phyloP scores from a whole-genome alignment of 2,888 invertebrate species.

The Papilio demoleus region DNA sequence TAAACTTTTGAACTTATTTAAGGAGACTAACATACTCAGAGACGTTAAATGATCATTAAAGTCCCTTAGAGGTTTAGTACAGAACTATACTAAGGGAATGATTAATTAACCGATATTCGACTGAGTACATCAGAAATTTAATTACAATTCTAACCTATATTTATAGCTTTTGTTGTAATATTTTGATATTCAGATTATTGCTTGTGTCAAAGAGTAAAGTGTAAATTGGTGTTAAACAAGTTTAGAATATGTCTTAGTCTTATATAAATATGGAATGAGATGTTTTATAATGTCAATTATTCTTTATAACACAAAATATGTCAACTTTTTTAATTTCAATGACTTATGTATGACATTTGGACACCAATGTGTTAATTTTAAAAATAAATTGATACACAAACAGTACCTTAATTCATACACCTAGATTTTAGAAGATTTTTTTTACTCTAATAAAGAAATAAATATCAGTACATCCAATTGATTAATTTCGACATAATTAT shows the following conservation, averaged over 20 bases:
- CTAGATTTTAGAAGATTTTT: not conserved
- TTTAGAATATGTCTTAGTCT: slow-evolving; percentile 5
- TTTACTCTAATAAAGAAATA: slow-evolving; percentile 1
- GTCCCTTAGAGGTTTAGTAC: no score
- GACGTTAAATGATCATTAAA: not conserved
- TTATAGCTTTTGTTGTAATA: not conserved
- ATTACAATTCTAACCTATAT: slow-evolving; percentile 13
- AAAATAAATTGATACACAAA: not conserved
- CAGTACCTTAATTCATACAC: not conserved
- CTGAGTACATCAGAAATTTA: not conserved
- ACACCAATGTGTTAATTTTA: not conserved
- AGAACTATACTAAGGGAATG: not conserved
- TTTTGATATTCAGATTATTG: not conserved
- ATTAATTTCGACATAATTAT: slow-evolving; percentile 14
- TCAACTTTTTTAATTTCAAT: not conserved
- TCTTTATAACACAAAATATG: not conserved
- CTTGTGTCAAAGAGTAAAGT: not conserved
- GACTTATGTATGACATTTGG: not conserved
- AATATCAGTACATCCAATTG: slow-evolving; percentile 11
- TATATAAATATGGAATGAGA: not conserved
- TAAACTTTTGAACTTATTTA: slow-evolving; percentile 28
- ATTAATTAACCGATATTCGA: not conserved
- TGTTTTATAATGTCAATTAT: slow-evolving; percentile 15
- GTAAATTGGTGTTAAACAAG: slow-evolving; percentile 3
- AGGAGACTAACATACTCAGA: not conserved